Evolutionary conservation across 64 coral and sea anemone genomes (phyloP).

Genomic region (Hydrozoanthus tunicans): DNA sequence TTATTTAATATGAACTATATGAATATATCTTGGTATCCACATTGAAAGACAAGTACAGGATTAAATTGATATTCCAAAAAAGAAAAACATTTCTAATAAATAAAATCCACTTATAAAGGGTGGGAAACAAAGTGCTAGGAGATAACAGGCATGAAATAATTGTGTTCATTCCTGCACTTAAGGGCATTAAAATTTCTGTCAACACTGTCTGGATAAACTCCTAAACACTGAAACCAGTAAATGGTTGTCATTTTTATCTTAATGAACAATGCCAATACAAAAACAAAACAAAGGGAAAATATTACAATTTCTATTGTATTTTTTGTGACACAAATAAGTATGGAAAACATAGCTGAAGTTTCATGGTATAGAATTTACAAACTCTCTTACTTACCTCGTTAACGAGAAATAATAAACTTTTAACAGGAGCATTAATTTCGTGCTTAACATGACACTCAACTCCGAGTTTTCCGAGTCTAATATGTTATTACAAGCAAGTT

Average conservation of each 20-base stretch:
- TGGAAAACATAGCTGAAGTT: background rate
- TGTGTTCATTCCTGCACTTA: background rate
- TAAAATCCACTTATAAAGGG: background rate
- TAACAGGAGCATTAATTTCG: constrained; percentile 66
- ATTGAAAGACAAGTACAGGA: background rate
- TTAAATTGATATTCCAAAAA: constrained; percentile 1
- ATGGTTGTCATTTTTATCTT: background rate
- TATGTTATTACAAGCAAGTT: background rate
- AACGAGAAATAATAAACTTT: constrained; percentile 79
- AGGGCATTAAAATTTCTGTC: background rate
- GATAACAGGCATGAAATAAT: background rate
- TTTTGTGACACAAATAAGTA: background rate
- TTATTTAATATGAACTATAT: background rate
- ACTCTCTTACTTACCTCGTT: constrained; percentile 78
- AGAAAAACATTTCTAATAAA: background rate
- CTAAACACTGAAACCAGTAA: constrained; percentile 8
- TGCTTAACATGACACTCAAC: constrained; percentile 91
- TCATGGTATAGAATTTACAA: no score
- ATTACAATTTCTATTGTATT: background rate
- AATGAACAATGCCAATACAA: background rate
- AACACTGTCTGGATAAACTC: background rate
- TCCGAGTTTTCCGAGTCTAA: constrained; percentile 82
- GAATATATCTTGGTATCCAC: background rate
- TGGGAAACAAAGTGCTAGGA: background rate
- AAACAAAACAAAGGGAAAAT: constrained; percentile 6